These are phyloP conservation scores for Chrysodeixis includens DNA, from an alignment of 2,888 invertebrate species.

Conservation along the genomic window DNA sequence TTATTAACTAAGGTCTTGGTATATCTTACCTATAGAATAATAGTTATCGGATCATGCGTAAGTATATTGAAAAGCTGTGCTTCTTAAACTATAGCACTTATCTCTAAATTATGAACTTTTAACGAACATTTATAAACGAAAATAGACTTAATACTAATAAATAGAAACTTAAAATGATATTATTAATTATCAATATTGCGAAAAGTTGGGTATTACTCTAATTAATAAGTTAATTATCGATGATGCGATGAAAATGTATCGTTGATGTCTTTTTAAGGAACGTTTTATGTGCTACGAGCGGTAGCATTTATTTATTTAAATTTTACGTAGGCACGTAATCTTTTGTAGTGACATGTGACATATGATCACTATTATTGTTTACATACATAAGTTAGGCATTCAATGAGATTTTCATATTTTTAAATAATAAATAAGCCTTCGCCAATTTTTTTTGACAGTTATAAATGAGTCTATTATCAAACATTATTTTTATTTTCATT, in stretches of 20 bases:
- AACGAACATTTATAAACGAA: too few species aligned
- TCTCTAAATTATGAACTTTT: not conserved
- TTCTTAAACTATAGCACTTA: not conserved
- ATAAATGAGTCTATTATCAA: not conserved
- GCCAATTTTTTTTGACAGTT: not conserved
- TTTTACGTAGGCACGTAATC: slow-evolving; percentile 19
- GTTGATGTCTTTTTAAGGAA: slow-evolving; percentile 72
- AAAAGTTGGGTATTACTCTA: not conserved
- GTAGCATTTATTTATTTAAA: slow-evolving; percentile 16
- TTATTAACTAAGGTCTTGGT: not conserved
- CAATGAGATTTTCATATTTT: slow-evolving; percentile 16
- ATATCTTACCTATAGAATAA: not conserved
- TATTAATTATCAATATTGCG: too few species aligned
- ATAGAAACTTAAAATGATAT: too few species aligned
- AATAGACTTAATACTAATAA: too few species aligned
- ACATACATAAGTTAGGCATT: slow-evolving; percentile 11
- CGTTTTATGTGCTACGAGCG: slow-evolving; percentile 37
- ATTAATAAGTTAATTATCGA: slow-evolving; percentile 12
- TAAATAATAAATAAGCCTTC: not conserved
- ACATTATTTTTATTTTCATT: not conserved
- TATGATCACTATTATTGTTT: slow-evolving; percentile 15
- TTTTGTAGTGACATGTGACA: slow-evolving; percentile 16
- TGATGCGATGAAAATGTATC: slow-evolving; percentile 30
- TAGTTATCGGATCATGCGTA: not conserved
- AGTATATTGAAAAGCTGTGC: not conserved